These are phyloP conservation scores for Elaeidobius kamerunicus DNA, from an alignment of 2,888 invertebrate species.

Conservation along the genomic window DNA sequence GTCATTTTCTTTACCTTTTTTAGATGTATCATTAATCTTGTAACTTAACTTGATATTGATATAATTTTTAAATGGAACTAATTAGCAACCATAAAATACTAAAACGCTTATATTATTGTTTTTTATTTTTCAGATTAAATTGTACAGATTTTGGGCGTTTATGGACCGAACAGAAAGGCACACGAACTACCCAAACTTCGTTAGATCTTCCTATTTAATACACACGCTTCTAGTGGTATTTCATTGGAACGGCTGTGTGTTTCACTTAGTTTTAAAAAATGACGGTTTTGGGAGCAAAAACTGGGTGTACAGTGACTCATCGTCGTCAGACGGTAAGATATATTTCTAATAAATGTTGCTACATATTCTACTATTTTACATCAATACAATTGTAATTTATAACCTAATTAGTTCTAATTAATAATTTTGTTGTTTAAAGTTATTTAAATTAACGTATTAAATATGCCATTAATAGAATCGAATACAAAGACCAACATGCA, in stretches of 20 bases:
- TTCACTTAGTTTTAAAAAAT: constrained; percentile 95
- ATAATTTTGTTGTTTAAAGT: no score
- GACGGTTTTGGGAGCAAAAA: constrained; percentile 91
- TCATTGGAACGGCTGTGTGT: constrained; percentile 99
- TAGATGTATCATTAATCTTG: background rate
- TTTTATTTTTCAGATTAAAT: constrained; percentile 33
- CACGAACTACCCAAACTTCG: constrained; percentile 97
- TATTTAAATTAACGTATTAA: no score
- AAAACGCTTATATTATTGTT: background rate
- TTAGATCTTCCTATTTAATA: constrained; percentile 86
- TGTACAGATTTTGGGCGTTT: constrained; percentile 95
- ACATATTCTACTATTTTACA: no score
- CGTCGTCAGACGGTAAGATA: constrained; percentile 49
- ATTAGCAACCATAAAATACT: background rate
- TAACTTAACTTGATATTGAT: background rate
- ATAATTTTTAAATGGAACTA: background rate
- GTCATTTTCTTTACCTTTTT: background rate
- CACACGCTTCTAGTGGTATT: constrained; percentile 97
- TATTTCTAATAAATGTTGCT: background rate
- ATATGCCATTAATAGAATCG: no score
- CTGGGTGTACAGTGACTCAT: constrained; percentile 81
- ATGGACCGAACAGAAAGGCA: constrained; percentile 98
- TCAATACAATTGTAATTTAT: no score
- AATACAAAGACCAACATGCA: no score
- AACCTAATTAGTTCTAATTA: no score